Base-by-base conservation (phyloP, 1,140 invertebrate species). In the Cataglyphis hispanica region DNA sequence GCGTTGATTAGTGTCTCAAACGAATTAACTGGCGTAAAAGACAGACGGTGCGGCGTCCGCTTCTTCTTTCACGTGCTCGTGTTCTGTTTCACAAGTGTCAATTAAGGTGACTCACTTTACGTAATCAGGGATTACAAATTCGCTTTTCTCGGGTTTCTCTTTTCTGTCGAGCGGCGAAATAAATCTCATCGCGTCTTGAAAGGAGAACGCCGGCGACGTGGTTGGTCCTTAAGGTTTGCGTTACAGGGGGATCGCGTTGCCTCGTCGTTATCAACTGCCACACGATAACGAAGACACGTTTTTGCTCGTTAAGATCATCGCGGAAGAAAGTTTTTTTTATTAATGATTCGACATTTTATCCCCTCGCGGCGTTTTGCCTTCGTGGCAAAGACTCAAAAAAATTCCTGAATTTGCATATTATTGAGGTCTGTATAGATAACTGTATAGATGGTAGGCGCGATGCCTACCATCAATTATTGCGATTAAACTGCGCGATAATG, bases 251-350 rank as follows among this genome's bases (percentile, higher is more conserved):
- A 88, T 91, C 90, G 37, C 50, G 77, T 91, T 91, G 67, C 90
- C 27, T 25, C 77, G 63, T 91, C 89, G 86, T 91, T 86, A 86
- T 63, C 75, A 69, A 64, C 56, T n/a, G 64, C 50, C 10, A 10
- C 63, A 46, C 70, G 78, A 89, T 92, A 92, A 91, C 86, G 90
- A 91, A 90, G 86, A 86, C 64, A 66, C 25, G 78, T 87, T 92
- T 92, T 90, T 85, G 83, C 91, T 93, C 90, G 87, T 92, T 92
- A 92, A 87, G 84, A 81, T 75, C 80, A 60, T n/a, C 46, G n/a
- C 46, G 61, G 27, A 81, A n/a, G 70, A 87, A 70, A n/a, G 87
- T 37, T 27, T 78, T 89, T 25, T 61, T 40, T 78, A 77, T 25
- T 87, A 90, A 90, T 80, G 81, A 89, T 84, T 85, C n/a, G 2